phyloP scores from a whole-genome alignment of 2,888 invertebrate genomes.

The Ryuthela nishihirai region DNA sequence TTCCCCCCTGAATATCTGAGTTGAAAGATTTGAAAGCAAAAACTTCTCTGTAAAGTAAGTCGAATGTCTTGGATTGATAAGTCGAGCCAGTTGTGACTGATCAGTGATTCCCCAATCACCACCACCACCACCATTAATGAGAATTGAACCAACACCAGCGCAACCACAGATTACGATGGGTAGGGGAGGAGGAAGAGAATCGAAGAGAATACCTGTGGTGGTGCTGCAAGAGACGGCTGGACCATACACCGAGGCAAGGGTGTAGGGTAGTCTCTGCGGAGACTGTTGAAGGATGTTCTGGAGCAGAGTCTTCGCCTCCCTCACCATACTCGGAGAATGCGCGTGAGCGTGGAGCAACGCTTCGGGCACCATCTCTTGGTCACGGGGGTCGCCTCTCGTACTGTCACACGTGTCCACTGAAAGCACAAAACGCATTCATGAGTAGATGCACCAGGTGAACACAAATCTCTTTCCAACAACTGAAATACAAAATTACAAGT shows the following conservation, averaged over 20 bases:
- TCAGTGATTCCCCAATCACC: conserved; percentile 34
- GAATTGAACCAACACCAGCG: no score
- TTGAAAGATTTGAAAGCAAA: no score
- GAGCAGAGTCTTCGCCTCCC: conserved; percentile 42
- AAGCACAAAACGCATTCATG: conserved; percentile 10
- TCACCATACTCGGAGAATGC: conserved; percentile 2
- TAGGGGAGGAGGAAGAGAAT: no score
- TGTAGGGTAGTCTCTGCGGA: conserved; percentile 23
- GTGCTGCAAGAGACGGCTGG: conserved; percentile 5
- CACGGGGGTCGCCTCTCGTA: conserved; percentile 22
- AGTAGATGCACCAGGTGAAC: no score
- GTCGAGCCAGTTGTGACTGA: no score
- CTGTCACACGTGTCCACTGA: conserved; percentile 31
- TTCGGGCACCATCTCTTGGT: conserved; percentile 18
- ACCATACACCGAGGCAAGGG: conserved; percentile 12
- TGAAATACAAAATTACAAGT: no score
- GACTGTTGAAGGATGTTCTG: conserved; percentile 47
- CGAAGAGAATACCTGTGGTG: conserved; percentile 10
- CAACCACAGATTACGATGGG: no score
- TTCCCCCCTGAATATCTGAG: no score
- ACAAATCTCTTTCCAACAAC: no score
- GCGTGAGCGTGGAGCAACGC: conserved; percentile 7
- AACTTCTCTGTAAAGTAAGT: no score
- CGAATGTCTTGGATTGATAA: no score
- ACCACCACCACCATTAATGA: no score